Percentiles rank a stretch among this genome's conserved stretches.
phyloP scores from a whole-genome alignment of 2,797 vertebrate genomes.

The Pantherophis alleghaniensis region DNA sequence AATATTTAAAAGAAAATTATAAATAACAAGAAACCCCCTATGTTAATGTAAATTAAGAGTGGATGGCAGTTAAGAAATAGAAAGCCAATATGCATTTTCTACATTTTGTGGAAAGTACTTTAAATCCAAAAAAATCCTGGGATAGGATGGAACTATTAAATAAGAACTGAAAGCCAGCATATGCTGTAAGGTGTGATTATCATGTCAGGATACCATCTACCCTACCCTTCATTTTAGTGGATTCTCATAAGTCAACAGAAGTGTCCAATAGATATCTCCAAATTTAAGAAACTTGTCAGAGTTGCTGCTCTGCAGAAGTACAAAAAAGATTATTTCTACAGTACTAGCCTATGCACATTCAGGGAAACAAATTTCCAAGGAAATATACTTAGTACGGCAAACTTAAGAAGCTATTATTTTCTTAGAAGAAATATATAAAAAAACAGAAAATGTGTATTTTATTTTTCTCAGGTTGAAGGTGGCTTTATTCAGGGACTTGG shows the following conservation, averaged over 20 bases:
- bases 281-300: not conserved
- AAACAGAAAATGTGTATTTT: slow-evolving; percentile 10
- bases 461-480: slow-evolving; percentile 80
- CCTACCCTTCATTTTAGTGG: not conserved
- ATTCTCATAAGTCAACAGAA: not conserved
- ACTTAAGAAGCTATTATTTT: not conserved
- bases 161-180: not conserved
- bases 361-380: not conserved
- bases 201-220: not conserved
- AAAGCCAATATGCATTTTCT: not conserved
- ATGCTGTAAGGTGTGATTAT: not conserved
- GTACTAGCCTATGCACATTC: not conserved
- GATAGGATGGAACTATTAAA: not conserved
- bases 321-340: slow-evolving; percentile 6
- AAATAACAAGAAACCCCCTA: not conserved
- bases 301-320: not conserved
- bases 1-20: not conserved
- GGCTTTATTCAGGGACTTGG: slow-evolving; percentile 83
- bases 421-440: not conserved
- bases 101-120: not conserved
- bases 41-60: not conserved
- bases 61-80: not conserved
- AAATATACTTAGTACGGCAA: not conserved
- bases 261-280: not conserved
- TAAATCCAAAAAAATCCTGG: not conserved